These are phyloP conservation scores for Buphagus erythrorhynchus DNA, from an alignment of 2,797 vertebrate species.

Conservation along the genomic window DNA sequence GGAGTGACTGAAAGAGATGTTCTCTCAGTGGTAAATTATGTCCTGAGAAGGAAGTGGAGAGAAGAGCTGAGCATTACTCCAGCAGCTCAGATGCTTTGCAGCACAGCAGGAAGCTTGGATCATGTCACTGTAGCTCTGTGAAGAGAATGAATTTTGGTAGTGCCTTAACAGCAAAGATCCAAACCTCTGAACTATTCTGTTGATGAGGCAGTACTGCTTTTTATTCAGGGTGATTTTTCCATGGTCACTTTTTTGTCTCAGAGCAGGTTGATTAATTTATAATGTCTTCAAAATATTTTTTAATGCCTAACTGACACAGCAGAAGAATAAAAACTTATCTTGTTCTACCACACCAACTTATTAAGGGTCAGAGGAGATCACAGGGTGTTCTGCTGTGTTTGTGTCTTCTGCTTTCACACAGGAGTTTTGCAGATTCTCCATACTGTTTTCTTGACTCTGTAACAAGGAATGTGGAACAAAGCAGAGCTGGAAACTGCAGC, in stretches of 20 bases:
- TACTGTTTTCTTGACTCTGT: neutral
- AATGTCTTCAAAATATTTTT: neutral
- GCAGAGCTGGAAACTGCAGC: neutral
- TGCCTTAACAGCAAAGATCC: neutral
- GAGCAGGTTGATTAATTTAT: neutral
- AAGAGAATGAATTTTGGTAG: neutral
- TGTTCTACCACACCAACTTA: neutral
- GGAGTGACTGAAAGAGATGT: neutral
- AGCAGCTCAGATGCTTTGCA: rapidly evolving
- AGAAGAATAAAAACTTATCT: neutral
- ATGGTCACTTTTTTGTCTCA: neutral
- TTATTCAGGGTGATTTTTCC: neutral
- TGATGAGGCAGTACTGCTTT: neutral
- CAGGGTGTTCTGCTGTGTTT: neutral
- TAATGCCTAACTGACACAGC: neutral
- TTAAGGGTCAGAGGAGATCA: neutral
- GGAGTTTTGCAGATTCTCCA: neutral
- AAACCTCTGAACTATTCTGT: neutral
- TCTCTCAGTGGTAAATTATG: neutral
- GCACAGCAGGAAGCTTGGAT: neutral
- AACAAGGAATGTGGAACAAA: neutral
- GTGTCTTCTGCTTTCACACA: neutral
- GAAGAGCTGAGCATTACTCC: neutral
- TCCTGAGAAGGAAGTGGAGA: neutral
- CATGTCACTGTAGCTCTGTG: neutral